Percentiles rank a stretch among this genome's conserved stretches.
These are phyloP conservation scores for Ypsolopha sequella DNA, from an alignment of 2,888 invertebrate genomes.

Conservation along the genomic window DNA sequence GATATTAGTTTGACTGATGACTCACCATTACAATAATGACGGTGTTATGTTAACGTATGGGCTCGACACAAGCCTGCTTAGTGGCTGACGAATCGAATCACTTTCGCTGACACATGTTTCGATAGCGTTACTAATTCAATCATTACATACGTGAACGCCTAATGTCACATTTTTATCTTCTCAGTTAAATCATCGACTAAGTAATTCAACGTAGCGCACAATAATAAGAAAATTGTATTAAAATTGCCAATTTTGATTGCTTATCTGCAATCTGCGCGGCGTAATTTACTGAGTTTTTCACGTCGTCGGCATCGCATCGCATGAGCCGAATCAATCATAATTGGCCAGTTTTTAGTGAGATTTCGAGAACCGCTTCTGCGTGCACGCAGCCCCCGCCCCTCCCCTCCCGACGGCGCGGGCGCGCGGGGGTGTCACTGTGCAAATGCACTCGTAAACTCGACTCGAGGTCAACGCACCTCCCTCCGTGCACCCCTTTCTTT, in stretches of 20 bases:
- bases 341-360: constrained; percentile 32
- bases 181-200: background rate
- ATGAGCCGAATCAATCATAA: constrained; percentile 51
- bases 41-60: no score
- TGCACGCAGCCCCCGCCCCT: background rate
- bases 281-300: constrained; percentile 1
- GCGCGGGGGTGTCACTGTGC: constrained; percentile 59
- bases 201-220: background rate
- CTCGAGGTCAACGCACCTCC: constrained; percentile 54
- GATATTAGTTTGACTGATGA: no score
- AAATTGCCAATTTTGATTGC: background rate
- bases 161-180: no score
- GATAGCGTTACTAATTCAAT: no score
- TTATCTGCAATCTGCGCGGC: background rate
- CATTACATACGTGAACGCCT: no score
- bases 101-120: no score
- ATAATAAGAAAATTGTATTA: background rate
- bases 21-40: no score
- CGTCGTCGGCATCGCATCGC: background rate
- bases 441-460: constrained; percentile 65
- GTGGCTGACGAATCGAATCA: no score
- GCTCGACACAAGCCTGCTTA: no score
- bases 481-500: constrained; percentile 21
- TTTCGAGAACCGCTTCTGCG: background rate
- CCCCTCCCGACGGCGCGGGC: constrained; percentile 11